A percentile compares a stretch with the other conserved stretches of the same genome.
Conservation (phyloP, 2,797 vertebrate species). For the Rousettus madagascariensis region DNA sequence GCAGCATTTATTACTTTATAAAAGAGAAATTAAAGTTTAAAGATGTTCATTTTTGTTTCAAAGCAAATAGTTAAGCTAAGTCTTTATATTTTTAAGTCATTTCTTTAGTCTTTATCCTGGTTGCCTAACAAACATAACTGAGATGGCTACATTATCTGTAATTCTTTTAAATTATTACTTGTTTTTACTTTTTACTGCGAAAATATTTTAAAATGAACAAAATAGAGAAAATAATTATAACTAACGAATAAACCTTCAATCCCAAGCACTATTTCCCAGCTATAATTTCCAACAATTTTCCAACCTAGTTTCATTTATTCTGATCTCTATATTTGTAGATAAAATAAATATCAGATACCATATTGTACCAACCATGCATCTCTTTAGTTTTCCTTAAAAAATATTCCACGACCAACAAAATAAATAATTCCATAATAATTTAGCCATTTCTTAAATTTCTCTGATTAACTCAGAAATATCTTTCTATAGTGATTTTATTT, state of each 20-base stretch:
- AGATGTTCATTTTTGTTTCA: not conserved
- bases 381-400: not conserved
- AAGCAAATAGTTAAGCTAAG: not conserved
- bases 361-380: not conserved
- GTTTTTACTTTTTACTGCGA: not conserved
- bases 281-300: slow-evolving; percentile 17
- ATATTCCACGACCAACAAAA: not conserved
- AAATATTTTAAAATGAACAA: not conserved
- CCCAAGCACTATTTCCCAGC: not conserved
- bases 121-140: not conserved
- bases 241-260: not conserved
- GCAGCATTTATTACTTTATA: not conserved
- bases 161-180: not conserved
- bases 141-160: not conserved
- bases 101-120: not conserved
- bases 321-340: not conserved
- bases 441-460: not conserved
- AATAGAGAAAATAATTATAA: not conserved
- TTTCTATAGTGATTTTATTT: not conserved
- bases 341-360: not conserved
- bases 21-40: not conserved
- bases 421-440: not conserved
- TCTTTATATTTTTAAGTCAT: not conserved
- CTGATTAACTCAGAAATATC: not conserved
- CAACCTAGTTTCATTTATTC: not conserved